Evolutionary conservation across 2,888 invertebrate genomes (phyloP).

Genomic region (Stenotaenia linearis): DNA sequence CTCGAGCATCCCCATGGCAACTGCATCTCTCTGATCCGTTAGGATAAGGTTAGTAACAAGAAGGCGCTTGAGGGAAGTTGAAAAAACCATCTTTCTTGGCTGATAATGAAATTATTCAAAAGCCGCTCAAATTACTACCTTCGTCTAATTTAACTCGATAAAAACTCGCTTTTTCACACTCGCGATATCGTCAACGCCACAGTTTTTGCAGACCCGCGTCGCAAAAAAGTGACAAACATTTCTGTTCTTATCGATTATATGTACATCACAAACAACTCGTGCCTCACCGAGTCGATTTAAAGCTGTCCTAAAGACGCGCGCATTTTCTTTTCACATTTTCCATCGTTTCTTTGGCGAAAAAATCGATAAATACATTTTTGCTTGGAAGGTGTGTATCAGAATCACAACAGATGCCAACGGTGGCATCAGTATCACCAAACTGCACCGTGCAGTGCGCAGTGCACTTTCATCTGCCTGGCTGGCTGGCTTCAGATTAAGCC

Average conservation of each 20-base stretch:
- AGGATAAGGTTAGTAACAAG: background rate
- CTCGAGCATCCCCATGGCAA: conserved; percentile 1
- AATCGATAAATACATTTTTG: background rate
- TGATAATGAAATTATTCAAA: conserved; percentile 20
- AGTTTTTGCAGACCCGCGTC: background rate
- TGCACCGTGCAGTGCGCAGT: background rate
- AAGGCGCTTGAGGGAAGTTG: background rate
- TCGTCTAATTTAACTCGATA: conserved; percentile 20
- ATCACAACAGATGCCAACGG: conserved; percentile 2
- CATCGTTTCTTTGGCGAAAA: no score
- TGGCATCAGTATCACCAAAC: conserved; percentile 13
- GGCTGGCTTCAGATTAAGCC: conserved; percentile 23
- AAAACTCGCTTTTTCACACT: background rate
- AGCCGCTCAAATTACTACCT: conserved; percentile 1
- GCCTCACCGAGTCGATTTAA: background rate
- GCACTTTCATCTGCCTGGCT: conserved; percentile 15
- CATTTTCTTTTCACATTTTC: no score
- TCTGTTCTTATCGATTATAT: background rate
- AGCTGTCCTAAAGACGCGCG: no score
- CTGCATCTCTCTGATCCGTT: conserved; percentile 5
- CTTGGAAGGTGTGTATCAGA: background rate
- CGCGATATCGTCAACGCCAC: background rate
- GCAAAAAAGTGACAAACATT: background rate
- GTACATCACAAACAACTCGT: background rate
- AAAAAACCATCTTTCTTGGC: conserved; percentile 1